Base-by-base conservation (phyloP, 2,797 vertebrate species). In the Florisuga fusca region DNA sequence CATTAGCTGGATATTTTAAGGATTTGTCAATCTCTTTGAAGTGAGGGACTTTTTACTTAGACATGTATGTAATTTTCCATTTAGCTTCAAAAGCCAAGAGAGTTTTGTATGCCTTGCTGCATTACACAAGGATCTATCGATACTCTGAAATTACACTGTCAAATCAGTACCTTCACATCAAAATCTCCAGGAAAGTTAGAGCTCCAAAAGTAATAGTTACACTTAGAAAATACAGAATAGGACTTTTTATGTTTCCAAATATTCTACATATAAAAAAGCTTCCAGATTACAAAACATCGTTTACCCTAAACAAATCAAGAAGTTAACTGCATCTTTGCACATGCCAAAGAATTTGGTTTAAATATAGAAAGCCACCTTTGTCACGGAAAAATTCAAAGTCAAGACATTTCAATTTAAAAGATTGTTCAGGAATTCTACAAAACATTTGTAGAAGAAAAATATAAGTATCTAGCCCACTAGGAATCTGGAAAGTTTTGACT, bases 401-500 rank as follows among this genome's bases (percentile, higher is more conserved):
- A 90, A 80, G 67, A 89, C 25, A 71, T 59, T 85, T 80, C 17
- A 67, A 31, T 45, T 85, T 64, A 87, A 83, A 94, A 87, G 51
- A 58, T 9, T 46, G 18, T 10, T 82, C 12, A 83, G 31, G 84
- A 87, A 43, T 72, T 86, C 33, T 48, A 87, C 12, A 93, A 89
- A 87, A 88, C 78, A 71, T 82, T 91, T 72, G 55, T 69, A 75
- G 66, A 78, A 78, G 23, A 31, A 76, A 63, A 81, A 92, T n/a
- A 12, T 50, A 84, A 74, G 26, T 29, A 91, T 21, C 38, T 46
- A 91, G 46, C 55, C 90, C 59, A 43, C 27, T 38, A 63, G 88
- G 74, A 55, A 93, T 59, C 59, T 68, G 61, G 50, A 72, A 76
- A 87, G 41, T 77, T 94, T 33, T 51, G 4, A 34, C 1, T 43